Evolutionary conservation across 2,888 invertebrate species (phyloP), one percentile per base, ranked within the genome.

Genomic region (Diploptera punctata): DNA sequence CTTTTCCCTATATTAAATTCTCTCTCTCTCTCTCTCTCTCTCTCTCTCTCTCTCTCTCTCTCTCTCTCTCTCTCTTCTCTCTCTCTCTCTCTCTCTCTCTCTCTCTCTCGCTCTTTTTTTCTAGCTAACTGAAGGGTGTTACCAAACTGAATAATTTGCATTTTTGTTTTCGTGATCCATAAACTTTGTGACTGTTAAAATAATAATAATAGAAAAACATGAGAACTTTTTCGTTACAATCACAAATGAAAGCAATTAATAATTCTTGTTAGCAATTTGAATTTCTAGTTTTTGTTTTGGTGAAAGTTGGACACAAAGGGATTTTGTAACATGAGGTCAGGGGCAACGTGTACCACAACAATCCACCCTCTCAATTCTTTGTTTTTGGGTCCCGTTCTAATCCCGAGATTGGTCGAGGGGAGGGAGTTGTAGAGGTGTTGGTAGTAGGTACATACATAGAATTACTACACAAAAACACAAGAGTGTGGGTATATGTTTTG

Each of bases 221-320:
- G 3, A 24, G n/a, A 57, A 57, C 29, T 57, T 29, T 57, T 33
- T 29, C 24, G 24, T 16, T 31, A 13, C 31, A 29, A 29, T 29
- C 57, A 29, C 29, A 57, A 19, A 57, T 29, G 57, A 57, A 31
- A 57, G 65, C 65, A 47, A 65, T 65, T 65, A 65, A 65, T 65
- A 65, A 44, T 47, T 65, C 26, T 47, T 65, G 65, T 44, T 65
- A n/a, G 65, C 38, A 47, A 65, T 65, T 65, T 65, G 65, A 65
- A 65, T 65, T 44, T 43, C 43, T 44, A 26, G 47, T 65, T 65
- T 65, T 65, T 65, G 38, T 26, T 24, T 47, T 16, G 10, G 16
- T 54, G 21, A 24, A 24, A 54, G 3, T n/a, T 4, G n/a, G n/a
- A 47, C 47, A 47, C 47, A 5, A 5, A n/a, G 21, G 26, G 24